A percentile compares a stretch with the other conserved stretches of the same genome.
Conservation (phyloP, 2,113 vertebrate genomes). For the Pseudorasbora parva region DNA sequence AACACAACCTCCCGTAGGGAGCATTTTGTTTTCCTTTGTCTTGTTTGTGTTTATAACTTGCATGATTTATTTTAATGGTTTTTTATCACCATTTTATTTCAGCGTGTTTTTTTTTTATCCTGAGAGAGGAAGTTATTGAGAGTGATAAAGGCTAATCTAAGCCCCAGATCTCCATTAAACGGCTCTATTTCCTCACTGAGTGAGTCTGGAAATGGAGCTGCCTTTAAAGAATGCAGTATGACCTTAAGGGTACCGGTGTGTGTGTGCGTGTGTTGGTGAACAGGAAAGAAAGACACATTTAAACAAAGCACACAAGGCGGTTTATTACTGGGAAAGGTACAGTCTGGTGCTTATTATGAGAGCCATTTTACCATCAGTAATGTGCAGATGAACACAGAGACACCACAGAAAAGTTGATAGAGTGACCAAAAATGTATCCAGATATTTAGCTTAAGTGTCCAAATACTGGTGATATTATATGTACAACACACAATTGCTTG, state of each 20-base stretch:
- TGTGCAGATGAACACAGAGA: background rate
- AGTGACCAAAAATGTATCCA: too few species aligned
- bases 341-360: background rate
- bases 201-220: slow-evolving; percentile 63
- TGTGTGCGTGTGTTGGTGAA: slow-evolving; percentile 33
- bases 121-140: slow-evolving; percentile 63
- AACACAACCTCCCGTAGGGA: slow-evolving; percentile 53
- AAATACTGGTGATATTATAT: background rate
- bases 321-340: background rate
- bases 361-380: background rate
- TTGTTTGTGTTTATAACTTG: slow-evolving; percentile 60
- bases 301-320: background rate
- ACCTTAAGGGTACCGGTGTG: slow-evolving; percentile 39
- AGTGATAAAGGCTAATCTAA: slow-evolving; percentile 66
- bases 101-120: slow-evolving; percentile 55
- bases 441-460: background rate
- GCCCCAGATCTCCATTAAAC: slow-evolving; percentile 67
- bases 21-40: slow-evolving; percentile 44
- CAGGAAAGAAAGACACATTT: slow-evolving; percentile 3
- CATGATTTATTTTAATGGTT: slow-evolving; percentile 63
- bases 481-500: background rate
- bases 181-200: slow-evolving; percentile 65
- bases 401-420: background rate
- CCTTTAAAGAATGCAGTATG: slow-evolving; percentile 62
- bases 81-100: slow-evolving; percentile 66